Evolutionary conservation across 2,797 vertebrate genomes (phyloP).

Genomic region (Chaenodraco wilsoni): DNA sequence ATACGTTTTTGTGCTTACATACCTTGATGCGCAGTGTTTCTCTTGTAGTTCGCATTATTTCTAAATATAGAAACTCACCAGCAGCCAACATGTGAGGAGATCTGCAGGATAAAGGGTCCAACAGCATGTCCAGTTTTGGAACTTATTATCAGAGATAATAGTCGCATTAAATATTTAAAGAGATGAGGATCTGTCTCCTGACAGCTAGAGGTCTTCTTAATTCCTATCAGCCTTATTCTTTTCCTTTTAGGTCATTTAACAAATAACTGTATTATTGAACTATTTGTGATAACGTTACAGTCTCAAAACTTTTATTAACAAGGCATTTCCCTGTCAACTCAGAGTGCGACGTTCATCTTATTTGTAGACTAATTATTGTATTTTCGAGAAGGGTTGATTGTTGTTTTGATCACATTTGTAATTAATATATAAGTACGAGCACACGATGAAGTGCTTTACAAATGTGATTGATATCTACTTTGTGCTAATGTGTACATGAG

Average conservation of each 20-base stretch:
- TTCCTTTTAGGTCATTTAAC: not conserved
- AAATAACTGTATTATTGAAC: not conserved
- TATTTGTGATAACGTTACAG: slow-evolving; percentile 4
- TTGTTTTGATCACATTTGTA: slow-evolving; percentile 33
- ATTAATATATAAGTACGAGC: slow-evolving; percentile 37
- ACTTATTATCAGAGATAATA: slow-evolving; percentile 62
- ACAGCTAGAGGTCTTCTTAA: not conserved
- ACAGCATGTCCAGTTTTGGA: slow-evolving; percentile 57
- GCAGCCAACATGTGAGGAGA: slow-evolving; percentile 1
- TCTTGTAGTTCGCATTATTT: slow-evolving; percentile 1
- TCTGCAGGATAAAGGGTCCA: slow-evolving; percentile 18
- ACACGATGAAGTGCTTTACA: slow-evolving; percentile 29
- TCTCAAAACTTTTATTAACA: too few species aligned
- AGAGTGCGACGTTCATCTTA: not conserved
- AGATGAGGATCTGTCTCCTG: slow-evolving; percentile 22
- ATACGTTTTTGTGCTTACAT: not conserved
- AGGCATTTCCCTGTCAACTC: not conserved
- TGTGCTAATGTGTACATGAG: slow-evolving; percentile 41
- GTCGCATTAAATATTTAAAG: slow-evolving; percentile 66
- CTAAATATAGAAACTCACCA: slow-evolving; percentile 31
- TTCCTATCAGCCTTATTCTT: not conserved
- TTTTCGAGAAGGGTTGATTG: not conserved
- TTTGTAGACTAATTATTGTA: not conserved
- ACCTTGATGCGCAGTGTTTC: not conserved
- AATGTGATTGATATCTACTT: slow-evolving; percentile 35